A percentile compares a stretch with the other conserved stretches of the same genome.
phyloP scores from a whole-genome alignment of 1,140 invertebrate species.

The Ptiloglossa arizonensis region DNA sequence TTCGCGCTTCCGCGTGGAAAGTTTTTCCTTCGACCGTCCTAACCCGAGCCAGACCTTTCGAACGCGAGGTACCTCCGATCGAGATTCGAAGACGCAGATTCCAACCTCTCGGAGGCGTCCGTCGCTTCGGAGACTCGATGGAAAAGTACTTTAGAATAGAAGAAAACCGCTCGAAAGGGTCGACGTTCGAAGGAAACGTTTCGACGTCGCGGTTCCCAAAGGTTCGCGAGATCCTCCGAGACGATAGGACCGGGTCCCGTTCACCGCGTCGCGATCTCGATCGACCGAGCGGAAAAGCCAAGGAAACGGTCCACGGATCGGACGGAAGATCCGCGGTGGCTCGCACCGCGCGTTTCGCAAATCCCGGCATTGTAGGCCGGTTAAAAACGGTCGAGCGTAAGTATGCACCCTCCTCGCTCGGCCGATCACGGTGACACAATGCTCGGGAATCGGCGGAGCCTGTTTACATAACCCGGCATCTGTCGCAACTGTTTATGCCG shows the following conservation, averaged over 20 bases:
- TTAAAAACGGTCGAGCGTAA: constrained; percentile 62
- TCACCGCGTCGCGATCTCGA: background rate
- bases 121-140: no score
- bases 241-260: background rate
- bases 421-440: constrained; percentile 67
- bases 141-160: no score
- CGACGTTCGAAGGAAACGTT: no score
- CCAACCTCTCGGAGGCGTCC: no score
- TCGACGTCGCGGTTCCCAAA: no score
- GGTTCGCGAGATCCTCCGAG: background rate
- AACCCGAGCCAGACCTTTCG: no score
- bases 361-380: constrained; percentile 68
- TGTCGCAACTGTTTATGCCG: constrained; percentile 76
- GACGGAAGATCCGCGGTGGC: background rate
- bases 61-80: no score
- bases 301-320: constrained; percentile 5
- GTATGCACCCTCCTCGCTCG: constrained; percentile 24
- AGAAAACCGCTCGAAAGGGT: no score
- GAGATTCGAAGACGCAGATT: no score
- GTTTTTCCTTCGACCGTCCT: no score
- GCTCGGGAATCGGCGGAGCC: constrained; percentile 54
- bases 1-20: no score
- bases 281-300: constrained; percentile 44
- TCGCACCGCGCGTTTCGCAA: constrained; percentile 66
- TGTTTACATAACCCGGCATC: constrained; percentile 76